These are phyloP conservation scores for Caenorhabditis sp. DNA, from an alignment of 2,888 invertebrate genomes.

Conservation along the genomic window DNA sequence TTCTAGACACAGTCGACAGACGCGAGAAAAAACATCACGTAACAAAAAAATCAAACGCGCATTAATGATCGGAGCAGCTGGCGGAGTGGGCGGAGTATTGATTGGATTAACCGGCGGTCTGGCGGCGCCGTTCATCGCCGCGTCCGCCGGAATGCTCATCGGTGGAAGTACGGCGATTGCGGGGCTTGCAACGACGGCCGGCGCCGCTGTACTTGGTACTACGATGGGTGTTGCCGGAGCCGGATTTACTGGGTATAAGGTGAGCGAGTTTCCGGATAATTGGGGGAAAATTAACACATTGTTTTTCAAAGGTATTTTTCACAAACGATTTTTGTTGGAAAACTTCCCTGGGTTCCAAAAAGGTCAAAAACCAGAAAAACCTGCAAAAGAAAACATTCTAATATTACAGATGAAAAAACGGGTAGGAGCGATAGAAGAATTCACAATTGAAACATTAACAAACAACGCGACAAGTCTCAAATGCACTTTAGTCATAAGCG, in stretches of 20 bases:
- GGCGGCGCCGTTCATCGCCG: slow-evolving; percentile 77
- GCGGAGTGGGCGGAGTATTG: slow-evolving; percentile 77
- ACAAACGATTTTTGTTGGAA: no score
- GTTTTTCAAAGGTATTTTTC: no score
- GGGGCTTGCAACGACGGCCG: slow-evolving; percentile 74
- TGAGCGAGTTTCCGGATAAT: background rate
- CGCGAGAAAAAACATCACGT: slow-evolving; percentile 73
- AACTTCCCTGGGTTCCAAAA: no score
- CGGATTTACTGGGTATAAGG: slow-evolving; percentile 76
- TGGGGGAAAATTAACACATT: background rate
- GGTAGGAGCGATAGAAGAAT: slow-evolving; percentile 79
- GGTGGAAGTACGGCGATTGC: slow-evolving; percentile 72
- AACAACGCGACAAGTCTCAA: slow-evolving; percentile 72
- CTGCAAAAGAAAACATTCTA: background rate
- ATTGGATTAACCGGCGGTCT: slow-evolving; percentile 78
- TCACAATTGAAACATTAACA: slow-evolving; percentile 76
- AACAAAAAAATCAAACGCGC: slow-evolving; percentile 76
- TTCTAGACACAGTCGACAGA: slow-evolving; percentile 74
- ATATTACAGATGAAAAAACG: slow-evolving; percentile 77
- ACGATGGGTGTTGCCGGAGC: slow-evolving; percentile 79
- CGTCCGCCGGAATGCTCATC: slow-evolving; percentile 71
- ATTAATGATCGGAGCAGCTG: slow-evolving; percentile 77
- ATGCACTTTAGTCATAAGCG: slow-evolving; percentile 77
- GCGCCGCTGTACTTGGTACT: slow-evolving; percentile 74
- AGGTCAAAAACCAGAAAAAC: no score